phyloP scores from a whole-genome alignment of 2,113 vertebrate genomes.

The Neopipo cinnamomea region DNA sequence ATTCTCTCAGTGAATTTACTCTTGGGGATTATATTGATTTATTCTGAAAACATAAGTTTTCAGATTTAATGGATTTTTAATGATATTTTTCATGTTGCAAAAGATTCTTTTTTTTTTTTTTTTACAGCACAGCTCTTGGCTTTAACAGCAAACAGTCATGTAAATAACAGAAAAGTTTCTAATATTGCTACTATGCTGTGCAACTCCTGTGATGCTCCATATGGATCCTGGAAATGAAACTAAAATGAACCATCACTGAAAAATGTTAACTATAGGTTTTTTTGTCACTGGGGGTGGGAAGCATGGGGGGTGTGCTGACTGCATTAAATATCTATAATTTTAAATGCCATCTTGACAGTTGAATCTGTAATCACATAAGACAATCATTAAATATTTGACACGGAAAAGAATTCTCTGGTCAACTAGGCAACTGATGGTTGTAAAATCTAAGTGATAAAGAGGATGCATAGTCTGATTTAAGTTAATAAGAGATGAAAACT shows the following conservation, averaged over 20 bases:
- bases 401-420: background rate
- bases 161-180: background rate
- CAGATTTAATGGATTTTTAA: conserved; percentile 26
- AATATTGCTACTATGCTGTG: background rate
- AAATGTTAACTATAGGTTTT: background rate
- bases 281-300: background rate
- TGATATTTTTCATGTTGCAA: background rate
- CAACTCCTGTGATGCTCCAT: background rate
- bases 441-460: background rate
- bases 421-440: background rate
- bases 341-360: background rate
- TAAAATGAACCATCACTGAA: background rate
- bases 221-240: background rate
- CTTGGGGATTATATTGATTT: background rate
- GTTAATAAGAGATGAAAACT: background rate
- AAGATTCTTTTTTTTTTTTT: background rate
- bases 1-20: background rate
- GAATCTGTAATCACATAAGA: background rate
- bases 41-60: conserved; percentile 21
- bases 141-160: background rate
- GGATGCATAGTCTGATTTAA: background rate
- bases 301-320: background rate
- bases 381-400: background rate
- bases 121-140: background rate
- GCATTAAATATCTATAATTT: background rate